Base-by-base conservation (phyloP, 2,113 vertebrate species). In the Emydura subglobosa region DNA sequence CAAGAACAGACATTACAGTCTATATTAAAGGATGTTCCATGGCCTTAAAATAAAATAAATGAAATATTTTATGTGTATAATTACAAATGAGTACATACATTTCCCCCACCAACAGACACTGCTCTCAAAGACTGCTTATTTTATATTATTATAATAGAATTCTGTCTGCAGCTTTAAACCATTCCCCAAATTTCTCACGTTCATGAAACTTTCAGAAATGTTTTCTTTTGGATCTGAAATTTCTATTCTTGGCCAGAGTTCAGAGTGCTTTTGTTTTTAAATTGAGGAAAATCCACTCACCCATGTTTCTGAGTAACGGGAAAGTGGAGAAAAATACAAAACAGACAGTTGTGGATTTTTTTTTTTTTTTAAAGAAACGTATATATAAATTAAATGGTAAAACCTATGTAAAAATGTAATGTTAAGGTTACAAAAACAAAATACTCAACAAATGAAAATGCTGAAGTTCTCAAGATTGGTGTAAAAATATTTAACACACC, bases 1-100 rank as follows among this genome's bases (percentile, higher is more conserved):
- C 99, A 99, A 83, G 98, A 99, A 78, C 99, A 99, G 79, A 98
- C 97, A 74, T 99, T 99, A 93, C 99, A 99, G 96, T 99, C 98
- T 4, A 99, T 96, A 90, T 95, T 98, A 97, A 99, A 99, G 53
- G 99, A 98, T 0, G 98, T 96, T 65, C 99, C 99, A 44, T 99
- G 99, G 90, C 97, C 99, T 99, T 97, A 84, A 76, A 95, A 91
- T 86, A 95, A 91, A 89, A 88, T 3, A 93, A 94, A 93, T 42
- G 17, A 93, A 89, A 39, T 44, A 84, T 91, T 87, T 21, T 44
- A 86, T 49, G 2, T 13, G 65, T 42, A 81, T 5, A 61, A 84
- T 93, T 84, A 50, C 55, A 85, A 91, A 86, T 82, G 4, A 76
- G 87, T 34, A 34, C 2, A 83, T 91, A 84, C 21, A 82, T 19